These are phyloP conservation scores for Laupala kohalensis DNA, from an alignment of 1,140 invertebrate genomes.

Conservation along the genomic window DNA sequence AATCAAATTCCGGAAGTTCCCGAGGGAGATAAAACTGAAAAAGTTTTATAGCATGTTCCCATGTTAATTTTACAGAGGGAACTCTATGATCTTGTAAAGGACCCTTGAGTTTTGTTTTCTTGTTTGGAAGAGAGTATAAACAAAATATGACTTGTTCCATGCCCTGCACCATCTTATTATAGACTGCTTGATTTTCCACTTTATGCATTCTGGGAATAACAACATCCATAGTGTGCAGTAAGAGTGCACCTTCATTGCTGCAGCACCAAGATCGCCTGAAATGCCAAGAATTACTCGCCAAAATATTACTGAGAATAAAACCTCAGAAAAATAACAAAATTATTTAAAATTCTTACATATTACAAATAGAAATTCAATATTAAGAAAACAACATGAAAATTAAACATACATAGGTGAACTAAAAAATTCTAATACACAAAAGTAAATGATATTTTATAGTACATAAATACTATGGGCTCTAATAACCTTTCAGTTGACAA, in stretches of 20 bases:
- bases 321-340: too few species aligned
- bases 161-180: slow-evolving; percentile 50
- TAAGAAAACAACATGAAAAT: background rate
- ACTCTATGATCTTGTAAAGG: slow-evolving; percentile 71
- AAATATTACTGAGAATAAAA: background rate
- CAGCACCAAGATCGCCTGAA: slow-evolving; percentile 57
- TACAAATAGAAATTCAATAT: too few species aligned
- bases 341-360: too few species aligned
- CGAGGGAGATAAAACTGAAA: slow-evolving; percentile 76
- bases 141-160: slow-evolving; percentile 84
- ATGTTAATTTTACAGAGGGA: slow-evolving; percentile 54
- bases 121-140: slow-evolving; percentile 72
- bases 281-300: background rate
- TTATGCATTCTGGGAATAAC: slow-evolving; percentile 50
- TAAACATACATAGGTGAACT: background rate
- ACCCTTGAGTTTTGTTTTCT: slow-evolving; percentile 36
- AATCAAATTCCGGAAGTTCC: slow-evolving; percentile 70
- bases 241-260: slow-evolving; percentile 55
- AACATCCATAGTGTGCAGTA: slow-evolving; percentile 62
- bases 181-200: slow-evolving; percentile 29
- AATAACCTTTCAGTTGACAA: too few species aligned
- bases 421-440: background rate
- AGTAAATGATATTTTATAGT: too few species aligned
- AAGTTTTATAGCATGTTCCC: slow-evolving; percentile 60
- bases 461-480: too few species aligned